Percentiles rank a stretch among this genome's conserved stretches.
Conservation (phyloP, 2,888 invertebrate genomes). For the Polia nebulosa region DNA sequence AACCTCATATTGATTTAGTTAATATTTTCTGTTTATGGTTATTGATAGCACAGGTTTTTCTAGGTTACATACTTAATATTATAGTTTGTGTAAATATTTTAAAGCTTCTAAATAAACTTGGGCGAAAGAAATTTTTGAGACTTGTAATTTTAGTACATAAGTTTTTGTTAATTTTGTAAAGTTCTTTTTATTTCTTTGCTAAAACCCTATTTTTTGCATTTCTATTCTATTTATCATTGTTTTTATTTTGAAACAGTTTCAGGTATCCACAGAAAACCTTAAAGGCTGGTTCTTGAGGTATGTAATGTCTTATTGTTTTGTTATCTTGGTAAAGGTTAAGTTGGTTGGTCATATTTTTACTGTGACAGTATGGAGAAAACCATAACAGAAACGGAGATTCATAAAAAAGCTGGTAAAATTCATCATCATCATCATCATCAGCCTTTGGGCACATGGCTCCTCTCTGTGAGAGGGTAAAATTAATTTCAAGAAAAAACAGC, state of each 20-base stretch:
- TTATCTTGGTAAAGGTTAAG: background rate
- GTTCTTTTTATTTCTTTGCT: slow-evolving; percentile 3
- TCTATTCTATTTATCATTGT: slow-evolving; percentile 4
- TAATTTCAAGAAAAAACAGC: no score
- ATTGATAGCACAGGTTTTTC: slow-evolving; percentile 49
- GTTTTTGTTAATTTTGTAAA: slow-evolving; percentile 16
- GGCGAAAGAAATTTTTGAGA: slow-evolving; percentile 52
- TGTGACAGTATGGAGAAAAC: no score
- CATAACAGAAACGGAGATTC: no score
- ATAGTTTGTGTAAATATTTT: slow-evolving; percentile 63
- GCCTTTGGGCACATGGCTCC: no score
- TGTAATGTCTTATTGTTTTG: slow-evolving; percentile 5
- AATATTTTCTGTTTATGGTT: slow-evolving; percentile 46
- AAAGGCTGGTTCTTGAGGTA: slow-evolving; percentile 11
- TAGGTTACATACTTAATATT: slow-evolving; percentile 52
- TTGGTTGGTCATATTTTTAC: no score
- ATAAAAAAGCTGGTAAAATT: no score
- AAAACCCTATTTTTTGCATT: slow-evolving; percentile 11
- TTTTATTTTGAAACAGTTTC: slow-evolving; percentile 16
- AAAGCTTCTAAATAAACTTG: slow-evolving; percentile 66
- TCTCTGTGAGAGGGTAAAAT: no score
- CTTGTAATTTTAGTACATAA: slow-evolving; percentile 58
- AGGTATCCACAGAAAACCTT: slow-evolving; percentile 2
- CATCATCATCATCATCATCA: no score
- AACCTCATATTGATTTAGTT: slow-evolving; percentile 35